These are phyloP conservation scores for Amaurobius ferox DNA, from an alignment of 2,888 invertebrate species.

Conservation along the genomic window DNA sequence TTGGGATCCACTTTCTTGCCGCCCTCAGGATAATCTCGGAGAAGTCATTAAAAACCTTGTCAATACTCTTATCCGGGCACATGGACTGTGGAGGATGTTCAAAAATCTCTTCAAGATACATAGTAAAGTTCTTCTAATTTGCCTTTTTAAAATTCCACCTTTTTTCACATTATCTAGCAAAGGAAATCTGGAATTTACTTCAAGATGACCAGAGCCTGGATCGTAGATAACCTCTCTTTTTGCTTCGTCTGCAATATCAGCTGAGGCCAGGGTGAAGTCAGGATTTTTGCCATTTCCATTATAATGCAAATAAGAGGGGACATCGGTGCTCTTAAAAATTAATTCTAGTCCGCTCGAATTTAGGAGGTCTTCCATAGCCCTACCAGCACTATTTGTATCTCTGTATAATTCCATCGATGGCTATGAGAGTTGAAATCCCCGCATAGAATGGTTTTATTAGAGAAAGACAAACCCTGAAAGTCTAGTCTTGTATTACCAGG, in stretches of 20 bases:
- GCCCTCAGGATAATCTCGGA: neutral
- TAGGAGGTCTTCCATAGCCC: neutral
- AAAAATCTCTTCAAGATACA: neutral
- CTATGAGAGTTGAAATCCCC: constrained; percentile 15
- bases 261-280: neutral
- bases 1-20: neutral
- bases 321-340: neutral
- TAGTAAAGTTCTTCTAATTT: neutral
- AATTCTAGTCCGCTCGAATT: neutral
- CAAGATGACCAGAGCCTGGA: constrained; percentile 17
- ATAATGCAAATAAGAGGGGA: neutral
- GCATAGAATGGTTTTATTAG: neutral
- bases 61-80: neutral
- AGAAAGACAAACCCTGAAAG: neutral
- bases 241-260: neutral
- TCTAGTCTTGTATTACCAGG: neutral
- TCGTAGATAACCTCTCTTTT: constrained; percentile 10
- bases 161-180: neutral
- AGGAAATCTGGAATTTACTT: neutral
- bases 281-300: constrained; percentile 14
- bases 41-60: neutral
- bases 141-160: neutral
- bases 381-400: neutral
- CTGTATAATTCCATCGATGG: neutral
- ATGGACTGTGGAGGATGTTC: neutral